Evolutionary conservation across 2,113 vertebrate species (phyloP), one percentile per base, ranked within the genome.

Genomic region (Sinocyclocheilus maitianheensis): DNA sequence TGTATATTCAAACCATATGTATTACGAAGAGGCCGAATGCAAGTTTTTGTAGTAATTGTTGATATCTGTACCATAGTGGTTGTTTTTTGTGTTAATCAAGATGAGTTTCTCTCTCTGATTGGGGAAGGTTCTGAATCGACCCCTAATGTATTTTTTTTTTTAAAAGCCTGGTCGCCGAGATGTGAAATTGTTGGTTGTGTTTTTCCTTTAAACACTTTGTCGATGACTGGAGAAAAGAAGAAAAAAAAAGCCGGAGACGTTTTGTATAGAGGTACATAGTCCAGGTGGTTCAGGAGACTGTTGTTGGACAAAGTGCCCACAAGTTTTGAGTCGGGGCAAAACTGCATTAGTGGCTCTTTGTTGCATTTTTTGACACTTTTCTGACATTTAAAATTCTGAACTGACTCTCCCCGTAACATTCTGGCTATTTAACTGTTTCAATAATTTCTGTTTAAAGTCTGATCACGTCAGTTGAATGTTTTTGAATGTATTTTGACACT

Each of bases 31-130:
- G 90, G 78, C 60, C 84, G 89, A 94, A 94, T 94, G 93, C 93
- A 92, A 92, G 89, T 89, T 89, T 85, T 93, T 26, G 26, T 26
- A 26, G 90, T 91, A 92, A 91, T 91, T 91, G 90, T 91, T 90
- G 78, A 91, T 93, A 93, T 91, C 87, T 95, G 91, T 94, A 91
- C 90, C 91, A 93, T 93, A 91, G 91, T 89, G 87, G 92, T 93
- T 76, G 89, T 90, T 93, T 93, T 91, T 89, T 75, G 79, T 83
- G 90, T 91, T 91, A 90, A 91, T 90, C 90, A 75, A 87, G 88
- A 89, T 87, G 88, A 87, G 79, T 90, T 87, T 87, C 78, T 91
- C 85, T 91, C 90, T 93, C 91, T 87, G 90, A 91, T 84, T 40
- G 63, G 77, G 62, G 86, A 88, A 80, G 84, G 20, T 40, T 65